Percentiles rank a stretch among this genome's conserved stretches.
Conservation (phyloP, 2,113 vertebrate genomes). For the Apus apus region DNA sequence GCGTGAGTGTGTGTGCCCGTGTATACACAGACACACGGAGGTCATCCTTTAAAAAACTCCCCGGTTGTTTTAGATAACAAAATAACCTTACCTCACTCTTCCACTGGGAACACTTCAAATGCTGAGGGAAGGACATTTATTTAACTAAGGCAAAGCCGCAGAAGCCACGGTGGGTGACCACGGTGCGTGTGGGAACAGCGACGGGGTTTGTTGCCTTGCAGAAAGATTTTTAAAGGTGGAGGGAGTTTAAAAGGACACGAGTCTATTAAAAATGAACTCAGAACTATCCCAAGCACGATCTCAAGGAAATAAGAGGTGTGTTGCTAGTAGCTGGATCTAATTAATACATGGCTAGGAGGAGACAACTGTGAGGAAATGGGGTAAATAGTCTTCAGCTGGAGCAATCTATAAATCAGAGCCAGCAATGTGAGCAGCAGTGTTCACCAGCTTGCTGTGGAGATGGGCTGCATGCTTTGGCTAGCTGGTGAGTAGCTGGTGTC, state of each 20-base stretch:
- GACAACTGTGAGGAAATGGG: neutral
- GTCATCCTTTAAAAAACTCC: neutral
- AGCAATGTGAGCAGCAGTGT: neutral
- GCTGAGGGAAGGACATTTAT: conserved; percentile 26
- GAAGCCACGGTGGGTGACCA: neutral
- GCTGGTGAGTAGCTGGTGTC: neutral
- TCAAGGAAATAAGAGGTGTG: neutral
- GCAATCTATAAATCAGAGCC: neutral
- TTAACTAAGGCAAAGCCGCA: conserved; percentile 2
- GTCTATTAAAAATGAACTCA: neutral
- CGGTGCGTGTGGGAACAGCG: neutral
- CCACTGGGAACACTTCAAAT: conserved; percentile 21
- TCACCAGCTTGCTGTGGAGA: neutral
- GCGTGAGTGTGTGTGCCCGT: neutral
- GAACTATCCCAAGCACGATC: neutral
- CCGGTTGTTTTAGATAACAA: neutral
- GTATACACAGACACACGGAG: neutral
- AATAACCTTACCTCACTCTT: neutral
- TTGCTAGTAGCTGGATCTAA: conserved; percentile 2
- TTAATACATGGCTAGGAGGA: neutral
- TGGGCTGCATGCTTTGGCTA: neutral
- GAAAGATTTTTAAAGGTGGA: neutral
- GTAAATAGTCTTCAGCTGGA: conserved; percentile 37
- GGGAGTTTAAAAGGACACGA: neutral
- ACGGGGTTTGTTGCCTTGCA: neutral